Percentiles rank a stretch among this genome's conserved stretches.
These are phyloP conservation scores for Hybognathus amarus DNA, from an alignment of 2,797 vertebrate species.

Conservation along the genomic window DNA sequence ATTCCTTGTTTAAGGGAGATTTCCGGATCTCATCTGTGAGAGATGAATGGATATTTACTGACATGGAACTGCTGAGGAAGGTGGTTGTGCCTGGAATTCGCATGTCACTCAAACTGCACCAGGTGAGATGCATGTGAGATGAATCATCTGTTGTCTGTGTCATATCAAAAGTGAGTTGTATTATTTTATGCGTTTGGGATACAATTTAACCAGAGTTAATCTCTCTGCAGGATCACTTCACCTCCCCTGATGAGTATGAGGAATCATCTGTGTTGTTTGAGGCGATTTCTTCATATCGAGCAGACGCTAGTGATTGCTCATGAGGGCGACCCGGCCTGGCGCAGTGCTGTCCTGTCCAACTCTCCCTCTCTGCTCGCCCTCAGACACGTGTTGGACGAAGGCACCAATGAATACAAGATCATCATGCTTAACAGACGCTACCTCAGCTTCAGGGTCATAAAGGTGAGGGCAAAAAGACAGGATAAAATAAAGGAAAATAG, in stretches of 20 bases:
- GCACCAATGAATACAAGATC: conserved; percentile 98
- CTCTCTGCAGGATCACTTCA: conserved; percentile 92
- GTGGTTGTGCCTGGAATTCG: conserved; percentile 98
- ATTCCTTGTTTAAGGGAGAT: conserved; percentile 97
- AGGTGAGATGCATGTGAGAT: conserved; percentile 76
- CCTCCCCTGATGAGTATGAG: conserved; percentile 97
- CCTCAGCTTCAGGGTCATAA: conserved; percentile 97
- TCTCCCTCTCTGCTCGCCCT: conserved; percentile 92
- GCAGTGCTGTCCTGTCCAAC: conserved; percentile 95
- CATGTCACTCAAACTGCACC: conserved; percentile 98
- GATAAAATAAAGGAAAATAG: background rate
- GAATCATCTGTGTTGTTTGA: conserved; percentile 94
- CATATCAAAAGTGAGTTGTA: background rate
- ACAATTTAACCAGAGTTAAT: background rate
- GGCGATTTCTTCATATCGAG: conserved; percentile 93
- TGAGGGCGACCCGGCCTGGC: conserved; percentile 96
- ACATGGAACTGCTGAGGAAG: conserved; percentile 97
- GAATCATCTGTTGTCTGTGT: background rate
- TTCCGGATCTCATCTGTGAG: conserved; percentile 97
- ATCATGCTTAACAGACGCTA: conserved; percentile 96
- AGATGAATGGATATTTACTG: conserved; percentile 99
- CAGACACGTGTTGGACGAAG: conserved; percentile 96
- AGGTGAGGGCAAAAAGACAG: conserved; percentile 72
- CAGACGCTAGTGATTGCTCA: conserved; percentile 96
- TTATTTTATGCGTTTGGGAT: background rate